Evolutionary conservation across 2,888 invertebrate species (phyloP), one percentile per base, ranked within the genome.

Genomic region (Gisinianus flammeolus): DNA sequence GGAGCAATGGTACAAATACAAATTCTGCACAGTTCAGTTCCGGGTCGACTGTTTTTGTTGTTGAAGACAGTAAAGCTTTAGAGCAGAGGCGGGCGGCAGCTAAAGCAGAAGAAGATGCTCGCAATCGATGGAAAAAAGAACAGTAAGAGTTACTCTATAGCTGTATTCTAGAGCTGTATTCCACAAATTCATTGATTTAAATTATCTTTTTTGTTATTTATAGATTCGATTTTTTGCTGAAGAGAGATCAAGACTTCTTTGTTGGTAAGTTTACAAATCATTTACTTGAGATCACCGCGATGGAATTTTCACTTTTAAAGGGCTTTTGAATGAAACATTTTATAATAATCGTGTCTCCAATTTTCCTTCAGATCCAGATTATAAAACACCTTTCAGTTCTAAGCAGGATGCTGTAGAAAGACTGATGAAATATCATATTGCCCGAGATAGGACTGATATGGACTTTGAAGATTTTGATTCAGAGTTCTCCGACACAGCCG

Each of bases 391-490:
- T 26, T 84, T 85, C 70, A 64, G 24, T 3, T 79, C 80, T 4
- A 71, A 78, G 30, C 77, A 81, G 28, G 85, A 85, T 76, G 84
- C 84, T 24, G 82, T 83, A 16, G 82, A 83, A 71, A 76, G 84
- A 72, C 78, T 85, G 16, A 80, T 81, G 81, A 83, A 82, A 54
- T 85, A 83, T 78, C 84, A 85, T 69, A 81, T 85, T 68, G 81
- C 79, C 22, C 77, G 83, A 58, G 85, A 85, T 35, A 66, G 81
- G 44, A 81, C 82, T 28, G 83, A 83, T 31, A 82, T 83, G 81
- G 79, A 81, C 67, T 84, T 84, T 77, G 83, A 84, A 69, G 84
- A 85, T 56, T 85, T 85, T 81, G 85, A 85, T 77, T 70, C 79
- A 2, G 83, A 83, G 64, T 83, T 85, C 78, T 80, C 78, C 5